These are phyloP conservation scores for Sardinella longiceps DNA, from an alignment of 2,797 vertebrate species.

Conservation along the genomic window DNA sequence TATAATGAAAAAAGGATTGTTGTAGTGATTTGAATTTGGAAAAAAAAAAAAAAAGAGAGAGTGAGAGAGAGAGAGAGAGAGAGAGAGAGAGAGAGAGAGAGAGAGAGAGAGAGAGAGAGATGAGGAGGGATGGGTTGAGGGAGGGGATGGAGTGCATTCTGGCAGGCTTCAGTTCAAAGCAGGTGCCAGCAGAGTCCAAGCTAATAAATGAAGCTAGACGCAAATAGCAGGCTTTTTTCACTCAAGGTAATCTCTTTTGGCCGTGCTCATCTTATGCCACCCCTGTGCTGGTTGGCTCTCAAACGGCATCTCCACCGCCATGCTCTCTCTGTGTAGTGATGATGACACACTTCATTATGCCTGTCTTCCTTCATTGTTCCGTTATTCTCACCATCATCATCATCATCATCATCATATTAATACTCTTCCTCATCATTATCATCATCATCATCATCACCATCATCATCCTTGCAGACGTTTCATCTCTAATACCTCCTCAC, in stretches of 20 bases:
- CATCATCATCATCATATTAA: constrained; percentile 18
- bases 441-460: not conserved
- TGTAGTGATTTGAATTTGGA: not conserved
- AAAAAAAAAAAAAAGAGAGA: not conserved
- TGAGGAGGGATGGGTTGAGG: not conserved
- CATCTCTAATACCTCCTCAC: not conserved
- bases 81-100: not conserved
- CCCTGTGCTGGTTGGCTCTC: constrained; percentile 7
- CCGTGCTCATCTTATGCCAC: constrained; percentile 45
- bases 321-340: constrained; percentile 38
- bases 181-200: constrained; percentile 77
- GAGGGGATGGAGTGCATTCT: constrained; percentile 12
- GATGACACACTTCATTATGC: constrained; percentile 34
- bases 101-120: constrained; percentile 30
- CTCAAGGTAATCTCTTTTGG: constrained; percentile 75
- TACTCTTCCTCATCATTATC: constrained; percentile 39
- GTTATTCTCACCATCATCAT: not conserved
- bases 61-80: not conserved
- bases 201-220: constrained; percentile 76
- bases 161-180: constrained; percentile 55
- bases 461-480: not conserved
- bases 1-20: not conserved
- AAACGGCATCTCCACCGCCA: not conserved
- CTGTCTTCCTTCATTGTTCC: not conserved
- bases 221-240: constrained; percentile 75